Evolutionary conservation across 2,113 vertebrate species (phyloP), one percentile per base, ranked within the genome.

Genomic region (Mus pahari): DNA sequence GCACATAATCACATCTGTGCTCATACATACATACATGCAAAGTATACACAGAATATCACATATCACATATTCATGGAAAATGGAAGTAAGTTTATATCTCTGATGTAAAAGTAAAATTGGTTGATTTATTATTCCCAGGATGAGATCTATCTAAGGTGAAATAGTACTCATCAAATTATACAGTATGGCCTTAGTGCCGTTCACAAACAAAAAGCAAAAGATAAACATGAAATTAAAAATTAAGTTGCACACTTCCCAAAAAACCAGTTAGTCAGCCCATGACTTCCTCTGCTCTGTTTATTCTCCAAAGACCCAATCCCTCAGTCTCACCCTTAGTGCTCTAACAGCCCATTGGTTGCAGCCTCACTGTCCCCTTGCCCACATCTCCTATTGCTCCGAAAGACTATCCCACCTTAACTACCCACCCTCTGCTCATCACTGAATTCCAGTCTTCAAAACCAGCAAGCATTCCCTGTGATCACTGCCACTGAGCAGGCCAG

Each of bases 141-240:
- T 53, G 39, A n/a, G 4, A 24, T 71, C 45, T 60, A 16, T 83
- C 19, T 12, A 5, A 13, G 64, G 53, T 62, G 11, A 45, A 45
- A 10, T 4, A 16, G 2, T 42, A 58, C 1, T 50, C 22, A 68
- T 3, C 6, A 2, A 68, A 84, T n/a, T n/a, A 24, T 0, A 73
- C 5, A 9, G 5, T 42, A 11, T 22, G 17, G 1, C 74, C 5
- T 81, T 71, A 8, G 33, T 26, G 1, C 39, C 53, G 45, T 17
- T 68, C 66, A 84, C 14, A 22, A 55, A 3, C 19, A 26, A 79
- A 66, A 82, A 66, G 7, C n/a, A 66, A 93, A 93, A 5, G 0
- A 17, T 55, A 12, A 58, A 58, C 22, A 48, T 55, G 22, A 36
- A 81, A 55, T 55, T 36, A 81, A 81, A 79, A 78, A 31, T 74